Conservation (phyloP, 2,888 invertebrate species). For the Eilema sororculum region DNA sequence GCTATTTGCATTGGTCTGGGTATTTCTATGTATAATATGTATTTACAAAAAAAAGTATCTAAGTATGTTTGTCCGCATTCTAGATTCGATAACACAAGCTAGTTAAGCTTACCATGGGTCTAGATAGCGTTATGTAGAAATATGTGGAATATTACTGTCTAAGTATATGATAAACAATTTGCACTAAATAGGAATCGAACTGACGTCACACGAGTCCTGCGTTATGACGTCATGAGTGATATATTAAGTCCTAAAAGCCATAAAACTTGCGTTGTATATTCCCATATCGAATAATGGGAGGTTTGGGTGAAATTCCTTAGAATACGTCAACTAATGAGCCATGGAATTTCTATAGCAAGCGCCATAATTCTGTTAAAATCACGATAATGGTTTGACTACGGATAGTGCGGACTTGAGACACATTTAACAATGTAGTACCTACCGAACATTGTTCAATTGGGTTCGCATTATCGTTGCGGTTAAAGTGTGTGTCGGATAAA, state of each 20-base stretch:
- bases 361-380: constrained; percentile 37
- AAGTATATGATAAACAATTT: not conserved
- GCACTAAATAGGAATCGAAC: not conserved
- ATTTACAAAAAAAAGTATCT: no score
- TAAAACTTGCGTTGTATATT: not conserved
- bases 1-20: no score
- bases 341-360: constrained; percentile 26
- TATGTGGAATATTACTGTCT: no score
- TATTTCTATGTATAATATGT: no score
- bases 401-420: constrained; percentile 11
- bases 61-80: no score
- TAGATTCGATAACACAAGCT: no score
- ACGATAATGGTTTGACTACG: not conserved
- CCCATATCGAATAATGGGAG: not conserved
- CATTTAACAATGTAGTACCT: no score
- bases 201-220: not conserved
- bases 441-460: no score
- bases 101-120: no score
- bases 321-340: constrained; percentile 40
- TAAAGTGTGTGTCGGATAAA: no score
- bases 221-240: not conserved
- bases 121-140: no score
- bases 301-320: not conserved
- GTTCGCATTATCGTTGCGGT: no score
- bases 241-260: not conserved